These are phyloP conservation scores for Setipinna tenuifilis DNA, from an alignment of 2,797 vertebrate genomes.

Conservation along the genomic window DNA sequence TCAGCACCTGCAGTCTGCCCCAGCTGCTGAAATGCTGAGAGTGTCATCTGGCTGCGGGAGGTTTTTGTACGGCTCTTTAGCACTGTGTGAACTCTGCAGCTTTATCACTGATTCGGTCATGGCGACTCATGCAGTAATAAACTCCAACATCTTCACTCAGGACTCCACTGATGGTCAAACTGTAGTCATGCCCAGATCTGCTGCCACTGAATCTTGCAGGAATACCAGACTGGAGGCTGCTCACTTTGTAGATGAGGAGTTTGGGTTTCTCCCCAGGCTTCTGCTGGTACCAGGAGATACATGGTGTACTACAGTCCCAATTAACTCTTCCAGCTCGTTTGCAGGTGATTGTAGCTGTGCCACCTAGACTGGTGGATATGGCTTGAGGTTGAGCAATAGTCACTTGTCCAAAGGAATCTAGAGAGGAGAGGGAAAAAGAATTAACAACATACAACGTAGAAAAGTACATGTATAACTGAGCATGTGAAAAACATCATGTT, in stretches of 20 bases:
- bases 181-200: slow-evolving; percentile 32
- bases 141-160: slow-evolving; percentile 37
- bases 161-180: slow-evolving; percentile 38
- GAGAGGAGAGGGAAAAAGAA: slow-evolving; percentile 42
- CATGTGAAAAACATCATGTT: too few species aligned
- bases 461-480: too few species aligned
- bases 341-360: too few species aligned
- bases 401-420: slow-evolving; percentile 37
- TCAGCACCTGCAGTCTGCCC: slow-evolving; percentile 39
- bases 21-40: slow-evolving; percentile 47
- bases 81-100: not conserved
- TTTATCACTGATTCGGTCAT: not conserved
- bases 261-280: slow-evolving; percentile 28
- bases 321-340: not conserved
- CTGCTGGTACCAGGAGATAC: not conserved
- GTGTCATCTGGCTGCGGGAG: slow-evolving; percentile 32
- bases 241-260: not conserved
- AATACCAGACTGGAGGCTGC: slow-evolving; percentile 18
- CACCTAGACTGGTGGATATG: too few species aligned
- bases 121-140: slow-evolving; percentile 27
- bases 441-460: not conserved
- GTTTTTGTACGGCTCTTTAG: slow-evolving; percentile 37
- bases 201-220: slow-evolving; percentile 38
- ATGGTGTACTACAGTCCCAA: not conserved
- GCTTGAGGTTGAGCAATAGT: too few species aligned